phyloP scores from a whole-genome alignment of 2,888 invertebrate genomes.

The Luffia ferchaultella region DNA sequence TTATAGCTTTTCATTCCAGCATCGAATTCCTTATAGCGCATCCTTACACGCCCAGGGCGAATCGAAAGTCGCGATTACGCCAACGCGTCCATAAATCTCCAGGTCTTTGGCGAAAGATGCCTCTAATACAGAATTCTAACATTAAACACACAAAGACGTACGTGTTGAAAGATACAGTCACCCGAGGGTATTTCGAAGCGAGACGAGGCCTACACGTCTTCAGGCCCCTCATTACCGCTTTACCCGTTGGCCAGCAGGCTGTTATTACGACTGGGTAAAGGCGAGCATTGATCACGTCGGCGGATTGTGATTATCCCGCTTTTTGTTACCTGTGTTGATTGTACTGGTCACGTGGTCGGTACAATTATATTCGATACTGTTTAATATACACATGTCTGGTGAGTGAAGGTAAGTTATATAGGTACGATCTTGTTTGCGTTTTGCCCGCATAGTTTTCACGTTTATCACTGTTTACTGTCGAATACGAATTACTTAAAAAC shows the following conservation, averaged over 20 bases:
- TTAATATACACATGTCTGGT: too few species aligned
- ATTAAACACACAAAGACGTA: slow-evolving; percentile 57
- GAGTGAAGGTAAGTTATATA: too few species aligned
- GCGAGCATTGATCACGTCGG: slow-evolving; percentile 46
- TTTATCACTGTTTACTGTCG: too few species aligned
- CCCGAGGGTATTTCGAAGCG: slow-evolving; percentile 41
- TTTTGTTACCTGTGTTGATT: slow-evolving; percentile 27
- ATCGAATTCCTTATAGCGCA: too few species aligned
- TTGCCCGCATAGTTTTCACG: too few species aligned
- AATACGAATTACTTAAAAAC: too few species aligned
- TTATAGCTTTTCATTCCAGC: too few species aligned
- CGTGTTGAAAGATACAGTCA: slow-evolving; percentile 59
- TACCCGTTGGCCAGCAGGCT: slow-evolving; percentile 44
- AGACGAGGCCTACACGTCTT: slow-evolving; percentile 34
- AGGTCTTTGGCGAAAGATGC: too few species aligned
- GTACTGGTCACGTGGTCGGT: neutral
- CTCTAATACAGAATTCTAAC: slow-evolving; percentile 14
- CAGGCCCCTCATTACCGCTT: slow-evolving; percentile 49
- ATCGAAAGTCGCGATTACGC: slow-evolving; percentile 36
- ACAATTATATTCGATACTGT: neutral
- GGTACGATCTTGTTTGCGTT: too few species aligned
- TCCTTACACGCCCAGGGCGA: neutral
- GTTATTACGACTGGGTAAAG: slow-evolving; percentile 53
- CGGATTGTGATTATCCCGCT: slow-evolving; percentile 32
- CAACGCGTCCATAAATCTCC: slow-evolving; percentile 49